phyloP scores from a whole-genome alignment of 2,797 vertebrate genomes.

The Eupleurogrammus muticus region DNA sequence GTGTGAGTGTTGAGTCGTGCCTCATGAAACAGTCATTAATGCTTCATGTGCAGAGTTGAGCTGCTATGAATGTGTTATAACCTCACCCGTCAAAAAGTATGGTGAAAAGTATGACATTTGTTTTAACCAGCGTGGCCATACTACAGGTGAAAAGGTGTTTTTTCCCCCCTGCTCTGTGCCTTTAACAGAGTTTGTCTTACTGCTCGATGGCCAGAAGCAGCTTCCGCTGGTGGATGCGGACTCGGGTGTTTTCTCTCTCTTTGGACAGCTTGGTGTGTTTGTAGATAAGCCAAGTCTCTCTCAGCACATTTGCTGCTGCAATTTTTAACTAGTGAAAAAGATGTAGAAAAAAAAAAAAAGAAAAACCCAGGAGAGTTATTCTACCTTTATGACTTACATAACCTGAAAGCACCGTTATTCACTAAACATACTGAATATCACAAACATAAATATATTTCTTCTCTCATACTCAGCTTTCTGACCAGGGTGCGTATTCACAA shows the following conservation, averaged over 20 bases:
- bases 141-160: not conserved
- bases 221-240: constrained; percentile 94
- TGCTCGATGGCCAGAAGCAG: constrained; percentile 97
- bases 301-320: constrained; percentile 96
- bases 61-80: too few species aligned
- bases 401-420: constrained; percentile 32
- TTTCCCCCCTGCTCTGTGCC: not conserved
- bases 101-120: too few species aligned
- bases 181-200: constrained; percentile 81
- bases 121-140: not conserved
- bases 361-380: constrained; percentile 42
- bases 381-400: constrained; percentile 35
- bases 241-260: constrained; percentile 91
- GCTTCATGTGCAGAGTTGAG: too few species aligned
- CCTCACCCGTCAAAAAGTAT: too few species aligned
- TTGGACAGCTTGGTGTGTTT: constrained; percentile 94
- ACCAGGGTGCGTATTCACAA: not conserved
- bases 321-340: constrained; percentile 89
- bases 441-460: constrained; percentile 8
- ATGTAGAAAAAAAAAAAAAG: constrained; percentile 6
- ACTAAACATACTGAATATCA: constrained; percentile 29
- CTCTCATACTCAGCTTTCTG: constrained; percentile 4
- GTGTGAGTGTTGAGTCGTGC: too few species aligned
- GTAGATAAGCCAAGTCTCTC: constrained; percentile 98
- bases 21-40: too few species aligned